Base-by-base conservation (phyloP, 2,888 invertebrate species). In the Nephrotoma appendiculata region DNA sequence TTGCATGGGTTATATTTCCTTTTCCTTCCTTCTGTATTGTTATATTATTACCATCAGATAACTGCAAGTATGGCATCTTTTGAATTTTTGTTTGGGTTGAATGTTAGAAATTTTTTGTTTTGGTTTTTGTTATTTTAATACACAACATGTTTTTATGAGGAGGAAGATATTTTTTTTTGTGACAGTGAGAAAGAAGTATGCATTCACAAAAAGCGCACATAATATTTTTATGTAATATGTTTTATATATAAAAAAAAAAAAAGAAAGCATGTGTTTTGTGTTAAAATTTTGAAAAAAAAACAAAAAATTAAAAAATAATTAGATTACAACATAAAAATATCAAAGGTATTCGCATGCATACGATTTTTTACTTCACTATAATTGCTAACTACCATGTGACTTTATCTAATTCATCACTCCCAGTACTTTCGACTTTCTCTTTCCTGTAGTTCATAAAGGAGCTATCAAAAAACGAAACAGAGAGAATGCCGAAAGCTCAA, bases 21-120 rank as follows among this genome's bases (percentile, higher is more conserved):
- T 92, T 92, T 71, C 91, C 90, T 89, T 92, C 92, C 89, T 92
- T 92, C 89, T 92, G 92, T 86, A 92, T 90, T 87, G 92, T 91
- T 88, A 92, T 89, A 88, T 85, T 85, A 57, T 86, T 86, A 41
- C 91, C 91, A 90, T 92, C 92, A 88, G 92, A 90, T 88, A 89
- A 91, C 87, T 88, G 89, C 88, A 92, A 89, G 89, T 92, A 92
- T 89, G 92, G 92, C 91, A 92, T 91, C 92, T 92, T 84, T 84
- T 84, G 84, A 42, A 84, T 15, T 83, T 83, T 83, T 83, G 83
- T 19, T 71, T 71, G 31, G 71, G 71, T 71, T 71, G 71, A 71
- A 71, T 71, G 71, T 71, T 71, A 71, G 71, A 71, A 71, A 71
- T 71, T 31, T 57, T 71, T 71, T 71, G 71, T 71, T 71, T 71